Conservation (phyloP, 2,888 invertebrate species). For the Brachycybe producta region DNA sequence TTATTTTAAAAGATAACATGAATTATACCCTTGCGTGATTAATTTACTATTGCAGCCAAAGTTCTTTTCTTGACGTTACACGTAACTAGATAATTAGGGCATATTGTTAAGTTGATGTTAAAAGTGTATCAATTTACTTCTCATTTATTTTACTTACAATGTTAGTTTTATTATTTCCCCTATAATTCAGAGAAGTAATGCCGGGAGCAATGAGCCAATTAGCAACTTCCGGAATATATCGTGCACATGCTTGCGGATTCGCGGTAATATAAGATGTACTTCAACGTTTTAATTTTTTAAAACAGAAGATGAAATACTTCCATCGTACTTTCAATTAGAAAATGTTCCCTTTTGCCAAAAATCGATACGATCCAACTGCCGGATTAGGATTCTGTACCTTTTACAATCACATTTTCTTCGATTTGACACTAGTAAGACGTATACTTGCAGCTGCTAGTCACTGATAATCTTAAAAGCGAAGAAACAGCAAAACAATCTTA, state of each 20-base stretch:
- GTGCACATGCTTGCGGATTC: background rate
- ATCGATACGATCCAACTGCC: too few relatives aligned
- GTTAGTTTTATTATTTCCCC: background rate
- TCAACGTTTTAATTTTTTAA: background rate
- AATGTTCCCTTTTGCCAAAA: too few relatives aligned
- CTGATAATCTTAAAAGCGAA: too few relatives aligned
- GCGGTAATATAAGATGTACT: background rate
- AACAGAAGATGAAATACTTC: too few relatives aligned
- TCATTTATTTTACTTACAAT: background rate
- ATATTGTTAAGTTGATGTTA: background rate
- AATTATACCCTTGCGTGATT: background rate
- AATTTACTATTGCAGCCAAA: background rate
- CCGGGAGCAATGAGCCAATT: slow-evolving; percentile 49
- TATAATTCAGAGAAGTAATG: slow-evolving; percentile 44
- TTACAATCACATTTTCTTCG: too few relatives aligned
- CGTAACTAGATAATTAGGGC: background rate
- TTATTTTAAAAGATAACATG: too few relatives aligned
- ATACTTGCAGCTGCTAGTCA: too few relatives aligned
- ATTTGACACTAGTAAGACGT: too few relatives aligned
- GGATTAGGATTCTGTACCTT: too few relatives aligned
- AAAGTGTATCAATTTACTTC: background rate
- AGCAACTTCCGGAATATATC: slow-evolving; percentile 34
- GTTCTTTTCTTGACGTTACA: background rate
- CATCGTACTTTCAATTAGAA: too few relatives aligned
- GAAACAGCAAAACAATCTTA: too few relatives aligned